Conservation (phyloP, 2,888 invertebrate genomes). For the Globia sparganii region DNA sequence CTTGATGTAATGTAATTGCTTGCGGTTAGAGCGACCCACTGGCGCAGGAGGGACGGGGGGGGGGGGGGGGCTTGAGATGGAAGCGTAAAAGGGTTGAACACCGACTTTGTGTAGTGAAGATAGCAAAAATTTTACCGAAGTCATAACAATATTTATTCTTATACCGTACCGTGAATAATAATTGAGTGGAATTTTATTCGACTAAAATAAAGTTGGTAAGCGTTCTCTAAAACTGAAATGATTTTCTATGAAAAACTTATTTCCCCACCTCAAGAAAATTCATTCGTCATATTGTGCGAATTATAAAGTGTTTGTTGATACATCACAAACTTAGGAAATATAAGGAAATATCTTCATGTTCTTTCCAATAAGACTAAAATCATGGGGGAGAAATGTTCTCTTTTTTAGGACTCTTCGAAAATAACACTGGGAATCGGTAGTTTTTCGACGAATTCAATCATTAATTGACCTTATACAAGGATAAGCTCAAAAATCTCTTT, state of each 20-base stretch:
- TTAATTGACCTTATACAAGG: neutral
- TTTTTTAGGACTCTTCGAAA: neutral
- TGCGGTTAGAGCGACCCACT: constrained; percentile 72
- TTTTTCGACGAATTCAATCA: neutral
- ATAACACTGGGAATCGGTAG: neutral
- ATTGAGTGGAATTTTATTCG: neutral
- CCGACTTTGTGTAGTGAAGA: neutral
- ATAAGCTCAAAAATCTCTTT: neutral
- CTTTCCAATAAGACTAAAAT: neutral
- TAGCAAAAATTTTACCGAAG: neutral
- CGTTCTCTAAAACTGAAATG: neutral
- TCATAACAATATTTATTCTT: too few species aligned
- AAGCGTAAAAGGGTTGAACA: constrained; percentile 7
- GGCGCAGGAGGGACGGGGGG: too few species aligned
- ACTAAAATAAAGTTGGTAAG: neutral
- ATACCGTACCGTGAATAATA: neutral
- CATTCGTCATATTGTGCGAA: neutral
- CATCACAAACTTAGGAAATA: neutral
- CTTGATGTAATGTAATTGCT: constrained; percentile 79
- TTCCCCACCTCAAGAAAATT: neutral
- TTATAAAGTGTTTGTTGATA: too few species aligned
- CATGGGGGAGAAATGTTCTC: too few species aligned
- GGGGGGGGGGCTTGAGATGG: neutral
- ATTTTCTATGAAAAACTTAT: neutral
- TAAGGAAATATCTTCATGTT: neutral